Base-by-base conservation (phyloP, 2,888 invertebrate species). In the Rhyacophila evoluta region DNA sequence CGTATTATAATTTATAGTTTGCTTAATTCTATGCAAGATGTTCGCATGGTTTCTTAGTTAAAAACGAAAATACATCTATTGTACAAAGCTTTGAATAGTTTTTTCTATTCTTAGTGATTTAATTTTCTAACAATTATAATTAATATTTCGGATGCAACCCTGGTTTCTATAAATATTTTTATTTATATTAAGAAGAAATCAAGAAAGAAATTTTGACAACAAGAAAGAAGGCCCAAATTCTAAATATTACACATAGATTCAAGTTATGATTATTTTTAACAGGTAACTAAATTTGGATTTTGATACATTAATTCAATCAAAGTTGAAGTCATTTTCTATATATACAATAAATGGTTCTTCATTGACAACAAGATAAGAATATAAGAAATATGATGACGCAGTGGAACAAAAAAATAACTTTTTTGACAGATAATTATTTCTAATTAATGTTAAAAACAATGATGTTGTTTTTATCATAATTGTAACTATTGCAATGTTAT, bases 301-400 rank as follows among this genome's bases (percentile, higher is more conserved):
- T 25, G 6, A 33, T 4, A 4, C 6, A 55, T 55, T 10, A 19
- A 55, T 55, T 2, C 2, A 10, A 19, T 6, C 15, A 19, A 29
- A 73, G 81, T 81, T 72, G 55, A 81, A 81, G 81, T 75, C 27
- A 81, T 75, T 81, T 81, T 77, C 79, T 80, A 74, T 71, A 81
- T 77, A 80, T 72, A 80, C 81, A 78, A 76, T 79, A 36, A 8
- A 33, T 33, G 6, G 2, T 5, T 55, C 10, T 55, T 19, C 55
- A 55, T 19, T 55, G 8, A 10, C 10, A 55, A 55, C 55, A 55
- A 55, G 55, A 55, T 55, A 55, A 55, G 25, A 55, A 10, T 25
- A 3, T 8, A 8, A 19, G 25, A 19, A 55, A 55, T 55, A 55
- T 25, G 8, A 8, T 55, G 55, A 55, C 55, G 55, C 55, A 55